Percentiles rank a stretch among this genome's conserved stretches.
Evolutionary conservation across 2,797 vertebrate species (phyloP).

Genomic region (Melanotaenia boesemani): DNA sequence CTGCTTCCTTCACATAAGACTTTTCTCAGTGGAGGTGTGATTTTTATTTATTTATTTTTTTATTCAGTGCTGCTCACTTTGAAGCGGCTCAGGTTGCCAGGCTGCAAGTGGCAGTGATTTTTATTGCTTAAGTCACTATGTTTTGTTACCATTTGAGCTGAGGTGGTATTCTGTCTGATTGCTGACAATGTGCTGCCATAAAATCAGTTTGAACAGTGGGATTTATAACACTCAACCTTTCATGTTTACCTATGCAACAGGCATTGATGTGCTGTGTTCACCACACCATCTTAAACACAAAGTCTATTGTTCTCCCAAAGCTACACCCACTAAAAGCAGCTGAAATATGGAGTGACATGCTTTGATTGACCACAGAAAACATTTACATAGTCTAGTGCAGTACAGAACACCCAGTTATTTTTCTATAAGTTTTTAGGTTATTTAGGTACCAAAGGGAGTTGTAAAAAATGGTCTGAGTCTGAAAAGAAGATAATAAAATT

Average conservation of each 20-base stretch:
- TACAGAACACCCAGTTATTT: no score
- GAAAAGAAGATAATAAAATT: conserved; percentile 24
- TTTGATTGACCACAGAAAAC: conserved; percentile 35
- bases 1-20: conserved; percentile 43
- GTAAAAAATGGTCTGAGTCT: background rate
- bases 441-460: conserved; percentile 14
- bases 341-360: conserved; percentile 12
- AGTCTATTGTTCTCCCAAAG: conserved; percentile 13
- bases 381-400: conserved; percentile 4
- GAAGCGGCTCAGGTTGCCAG: conserved; percentile 39
- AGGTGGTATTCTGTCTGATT: conserved; percentile 29
- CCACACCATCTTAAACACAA: background rate
- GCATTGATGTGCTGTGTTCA: conserved; percentile 22
- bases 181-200: conserved; percentile 47
- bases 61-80: conserved; percentile 45
- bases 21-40: conserved; percentile 40
- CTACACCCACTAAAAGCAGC: conserved; percentile 9
- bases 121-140: conserved; percentile 40
- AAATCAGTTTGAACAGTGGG: conserved; percentile 26
- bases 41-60: conserved; percentile 21
- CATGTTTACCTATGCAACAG: conserved; percentile 34
- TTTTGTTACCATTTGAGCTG: conserved; percentile 37
- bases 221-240: conserved; percentile 38
- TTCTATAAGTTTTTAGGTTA: conserved; percentile 26
- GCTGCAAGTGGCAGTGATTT: conserved; percentile 17